Evolutionary conservation across 2,888 invertebrate genomes (phyloP).

Genomic region (Hermaeophaga mercurialis): DNA sequence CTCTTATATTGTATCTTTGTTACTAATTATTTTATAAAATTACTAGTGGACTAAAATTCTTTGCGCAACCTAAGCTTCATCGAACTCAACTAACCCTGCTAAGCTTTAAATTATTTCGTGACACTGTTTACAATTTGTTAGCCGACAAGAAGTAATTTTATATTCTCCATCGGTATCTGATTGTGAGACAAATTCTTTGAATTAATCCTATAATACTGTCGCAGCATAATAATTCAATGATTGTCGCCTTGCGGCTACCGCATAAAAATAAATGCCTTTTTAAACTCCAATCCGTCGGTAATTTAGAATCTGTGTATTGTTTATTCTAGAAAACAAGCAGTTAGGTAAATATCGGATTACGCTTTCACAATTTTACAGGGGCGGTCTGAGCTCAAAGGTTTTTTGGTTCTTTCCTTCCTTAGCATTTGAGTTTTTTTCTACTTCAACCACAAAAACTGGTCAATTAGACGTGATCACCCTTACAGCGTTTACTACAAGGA

Average conservation of each 20-base stretch:
- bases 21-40: too few relatives aligned
- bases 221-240: constrained; percentile 22
- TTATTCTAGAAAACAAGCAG: constrained; percentile 1
- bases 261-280: not conserved
- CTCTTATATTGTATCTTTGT: too few relatives aligned
- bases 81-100: too few relatives aligned
- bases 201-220: constrained; percentile 15
- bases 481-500: too few relatives aligned
- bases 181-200: constrained; percentile 24
- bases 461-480: too few relatives aligned
- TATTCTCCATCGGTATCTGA: constrained; percentile 18
- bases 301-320: constrained; percentile 2
- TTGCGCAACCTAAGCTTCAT: too few relatives aligned
- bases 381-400: too few relatives aligned
- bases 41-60: too few relatives aligned
- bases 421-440: too few relatives aligned
- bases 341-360: not conserved
- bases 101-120: constrained; percentile 10
- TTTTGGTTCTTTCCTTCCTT: too few relatives aligned
- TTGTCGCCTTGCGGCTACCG: constrained; percentile 4
- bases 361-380: not conserved
- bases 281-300: not conserved
- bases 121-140: constrained; percentile 17
- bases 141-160: constrained; percentile 13
- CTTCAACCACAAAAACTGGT: too few relatives aligned